These are phyloP conservation scores for Barypeithes pellucidus DNA, from an alignment of 2,888 invertebrate species.

Conservation along the genomic window DNA sequence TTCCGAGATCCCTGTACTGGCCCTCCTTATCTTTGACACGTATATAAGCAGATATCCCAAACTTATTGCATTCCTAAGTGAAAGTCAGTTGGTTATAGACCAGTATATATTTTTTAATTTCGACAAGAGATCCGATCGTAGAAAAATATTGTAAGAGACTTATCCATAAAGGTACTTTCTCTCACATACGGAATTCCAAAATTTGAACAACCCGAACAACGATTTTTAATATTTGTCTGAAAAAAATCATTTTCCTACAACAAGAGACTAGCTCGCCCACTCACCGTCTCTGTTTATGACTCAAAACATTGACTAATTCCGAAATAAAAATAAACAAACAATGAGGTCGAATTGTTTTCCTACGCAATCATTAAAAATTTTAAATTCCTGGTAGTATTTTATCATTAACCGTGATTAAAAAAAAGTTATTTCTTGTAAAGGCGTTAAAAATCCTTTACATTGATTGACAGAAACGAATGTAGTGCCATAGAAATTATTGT, in stretches of 20 bases:
- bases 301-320: slow-evolving; percentile 33
- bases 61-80: too few species aligned
- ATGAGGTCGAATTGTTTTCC: slow-evolving; percentile 34
- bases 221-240: background rate
- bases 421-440: slow-evolving; percentile 1
- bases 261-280: slow-evolving; percentile 10
- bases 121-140: too few species aligned
- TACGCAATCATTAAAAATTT: slow-evolving; percentile 28
- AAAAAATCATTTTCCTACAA: background rate
- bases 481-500: slow-evolving; percentile 2
- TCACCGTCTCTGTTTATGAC: slow-evolving; percentile 16
- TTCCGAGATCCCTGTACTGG: too few species aligned
- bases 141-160: too few species aligned
- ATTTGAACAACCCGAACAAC: too few species aligned
- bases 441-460: slow-evolving; percentile 19
- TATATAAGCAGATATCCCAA: too few species aligned
- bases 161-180: too few species aligned
- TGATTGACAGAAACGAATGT: background rate
- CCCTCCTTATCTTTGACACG: too few species aligned
- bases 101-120: too few species aligned
- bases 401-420: background rate
- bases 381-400: slow-evolving; percentile 10
- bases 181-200: too few species aligned
- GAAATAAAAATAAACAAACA: slow-evolving; percentile 33
- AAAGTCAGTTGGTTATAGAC: too few species aligned